A percentile compares a stretch with the other conserved stretches of the same genome.
These are phyloP conservation scores for Enteromius argenteus DNA, from an alignment of 2,797 vertebrate genomes.

Conservation along the genomic window DNA sequence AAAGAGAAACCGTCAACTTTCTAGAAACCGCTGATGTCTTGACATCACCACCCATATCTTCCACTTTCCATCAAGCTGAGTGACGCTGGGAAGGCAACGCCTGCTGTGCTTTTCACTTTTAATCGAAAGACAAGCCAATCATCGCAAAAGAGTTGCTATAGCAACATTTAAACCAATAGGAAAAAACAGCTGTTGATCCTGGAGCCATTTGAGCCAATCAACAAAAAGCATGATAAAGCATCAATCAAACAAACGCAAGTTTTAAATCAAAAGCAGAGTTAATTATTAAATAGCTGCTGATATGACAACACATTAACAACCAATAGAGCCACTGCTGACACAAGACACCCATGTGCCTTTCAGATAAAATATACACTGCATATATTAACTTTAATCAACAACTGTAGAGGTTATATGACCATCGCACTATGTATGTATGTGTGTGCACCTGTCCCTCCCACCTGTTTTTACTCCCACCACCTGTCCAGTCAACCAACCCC, in stretches of 20 bases:
- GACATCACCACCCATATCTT: slow-evolving; percentile 9
- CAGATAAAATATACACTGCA: not conserved
- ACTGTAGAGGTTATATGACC: slow-evolving; percentile 20
- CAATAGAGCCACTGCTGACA: slow-evolving; percentile 1
- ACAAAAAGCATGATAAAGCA: not conserved
- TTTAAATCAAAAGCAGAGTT: not conserved
- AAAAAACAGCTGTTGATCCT: not conserved
- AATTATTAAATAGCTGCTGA: slow-evolving; percentile 35
- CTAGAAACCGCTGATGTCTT: not conserved
- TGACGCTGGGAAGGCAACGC: not conserved
- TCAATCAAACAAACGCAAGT: not conserved
- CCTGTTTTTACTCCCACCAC: slow-evolving; percentile 55
- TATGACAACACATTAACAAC: slow-evolving; percentile 14
- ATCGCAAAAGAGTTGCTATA: slow-evolving; percentile 41
- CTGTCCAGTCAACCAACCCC: slow-evolving; percentile 46
- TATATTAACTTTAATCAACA: slow-evolving; percentile 19
- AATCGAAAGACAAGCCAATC: slow-evolving; percentile 20
- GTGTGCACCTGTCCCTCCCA: slow-evolving; percentile 47
- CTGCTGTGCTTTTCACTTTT: slow-evolving; percentile 37
- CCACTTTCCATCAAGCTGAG: slow-evolving; percentile 9
- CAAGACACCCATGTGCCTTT: not conserved
- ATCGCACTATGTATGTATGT: slow-evolving; percentile 14
- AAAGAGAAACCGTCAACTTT: not conserved
- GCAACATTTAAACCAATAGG: slow-evolving; percentile 37
- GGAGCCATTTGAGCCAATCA: slow-evolving; percentile 26